These are phyloP conservation scores for Aix galericulata DNA, from an alignment of 2,113 vertebrate genomes.

Conservation along the genomic window DNA sequence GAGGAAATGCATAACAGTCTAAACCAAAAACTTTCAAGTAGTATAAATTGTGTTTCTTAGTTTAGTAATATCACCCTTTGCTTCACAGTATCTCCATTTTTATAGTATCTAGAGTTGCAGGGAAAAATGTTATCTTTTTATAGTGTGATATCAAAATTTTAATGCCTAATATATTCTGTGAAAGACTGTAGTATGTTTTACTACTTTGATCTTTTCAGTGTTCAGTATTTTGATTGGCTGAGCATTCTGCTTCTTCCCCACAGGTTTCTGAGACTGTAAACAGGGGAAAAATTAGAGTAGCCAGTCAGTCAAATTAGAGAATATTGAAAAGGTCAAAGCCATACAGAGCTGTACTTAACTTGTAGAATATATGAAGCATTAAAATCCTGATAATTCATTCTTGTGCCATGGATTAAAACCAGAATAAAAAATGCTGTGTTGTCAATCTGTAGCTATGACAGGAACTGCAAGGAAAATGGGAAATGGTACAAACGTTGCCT, in stretches of 20 bases:
- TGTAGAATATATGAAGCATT: slow-evolving; percentile 58
- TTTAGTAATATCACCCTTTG: not conserved
- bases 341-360: not conserved
- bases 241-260: slow-evolving; percentile 21
- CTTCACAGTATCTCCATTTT: slow-evolving; percentile 8
- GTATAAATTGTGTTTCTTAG: slow-evolving; percentile 34
- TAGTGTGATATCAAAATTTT: slow-evolving; percentile 53
- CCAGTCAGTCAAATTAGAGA: slow-evolving; percentile 45
- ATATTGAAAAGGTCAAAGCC: slow-evolving; percentile 71
- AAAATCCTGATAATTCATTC: not conserved
- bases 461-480: not conserved
- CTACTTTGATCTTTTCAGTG: slow-evolving; percentile 52
- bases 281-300: slow-evolving; percentile 23
- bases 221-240: slow-evolving; percentile 24
- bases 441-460: not conserved
- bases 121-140: slow-evolving; percentile 60
- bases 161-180: slow-evolving; percentile 26
- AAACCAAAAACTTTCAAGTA: not conserved
- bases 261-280: slow-evolving; percentile 47
- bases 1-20: not conserved
- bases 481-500: not conserved
- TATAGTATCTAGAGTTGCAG: slow-evolving; percentile 3
- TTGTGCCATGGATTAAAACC: not conserved
- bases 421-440: not conserved
- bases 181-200: slow-evolving; percentile 30